A percentile compares a stretch with the other conserved stretches of the same genome.
Conservation (phyloP, 2,113 vertebrate species). For the Onychostoma macrolepis region DNA sequence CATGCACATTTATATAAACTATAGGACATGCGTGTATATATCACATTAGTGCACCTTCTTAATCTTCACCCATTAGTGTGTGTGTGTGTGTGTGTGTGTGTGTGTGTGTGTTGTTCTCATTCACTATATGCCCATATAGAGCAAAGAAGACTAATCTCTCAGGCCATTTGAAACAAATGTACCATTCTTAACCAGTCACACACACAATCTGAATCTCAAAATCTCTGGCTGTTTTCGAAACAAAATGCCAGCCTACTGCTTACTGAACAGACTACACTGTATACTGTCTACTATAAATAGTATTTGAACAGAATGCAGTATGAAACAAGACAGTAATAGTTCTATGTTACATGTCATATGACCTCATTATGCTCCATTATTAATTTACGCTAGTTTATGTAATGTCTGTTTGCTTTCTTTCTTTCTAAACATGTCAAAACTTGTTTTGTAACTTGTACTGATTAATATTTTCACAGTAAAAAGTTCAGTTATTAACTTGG, state of each 20-base stretch:
- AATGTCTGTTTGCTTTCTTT: not conserved
- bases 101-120: not conserved
- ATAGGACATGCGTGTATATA: not conserved
- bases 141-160: conserved; percentile 21
- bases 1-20: not conserved
- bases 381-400: not conserved
- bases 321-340: not conserved
- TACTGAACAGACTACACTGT: not conserved
- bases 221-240: not conserved
- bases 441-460: not conserved
- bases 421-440: not conserved
- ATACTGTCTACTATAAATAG: not conserved
- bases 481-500: not conserved
- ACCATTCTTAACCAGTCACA: conserved; percentile 20
- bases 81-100: not conserved
- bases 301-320: not conserved
- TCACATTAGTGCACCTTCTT: not conserved
- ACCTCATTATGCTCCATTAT: not conserved
- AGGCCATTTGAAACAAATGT: conserved; percentile 36
- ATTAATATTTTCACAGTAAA: not conserved
- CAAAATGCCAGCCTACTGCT: not conserved
- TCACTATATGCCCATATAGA: not conserved
- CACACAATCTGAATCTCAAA: not conserved
- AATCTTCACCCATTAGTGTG: not conserved
- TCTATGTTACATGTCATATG: not conserved